Percentiles rank a stretch among this genome's conserved stretches.
These are phyloP conservation scores for Loris lydekkerianus DNA, from an alignment of 2,797 vertebrate species.

Conservation along the genomic window DNA sequence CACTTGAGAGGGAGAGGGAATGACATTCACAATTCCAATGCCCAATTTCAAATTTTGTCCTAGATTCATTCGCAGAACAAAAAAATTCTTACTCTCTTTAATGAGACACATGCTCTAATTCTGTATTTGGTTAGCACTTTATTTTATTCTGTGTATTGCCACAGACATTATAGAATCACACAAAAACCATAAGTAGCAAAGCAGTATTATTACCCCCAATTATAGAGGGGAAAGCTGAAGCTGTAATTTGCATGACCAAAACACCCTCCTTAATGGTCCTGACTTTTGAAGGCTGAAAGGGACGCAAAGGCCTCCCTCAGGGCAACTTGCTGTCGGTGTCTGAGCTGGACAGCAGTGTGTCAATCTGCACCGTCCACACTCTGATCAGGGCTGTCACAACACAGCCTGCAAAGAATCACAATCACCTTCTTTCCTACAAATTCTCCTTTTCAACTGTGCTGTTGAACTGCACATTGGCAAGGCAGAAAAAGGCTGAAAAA, in stretches of 20 bases:
- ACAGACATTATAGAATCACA: neutral
- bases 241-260: neutral
- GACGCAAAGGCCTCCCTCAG: neutral
- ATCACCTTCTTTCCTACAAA: neutral
- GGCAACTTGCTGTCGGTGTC: neutral
- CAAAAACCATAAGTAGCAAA: neutral
- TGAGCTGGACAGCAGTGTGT: neutral
- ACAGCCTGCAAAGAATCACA: conserved; percentile 1
- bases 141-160: neutral
- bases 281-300: neutral
- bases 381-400: neutral
- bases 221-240: neutral
- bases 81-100: neutral
- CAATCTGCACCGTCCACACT: neutral
- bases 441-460: neutral
- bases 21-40: neutral
- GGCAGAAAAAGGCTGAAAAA: neutral
- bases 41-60: neutral
- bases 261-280: neutral
- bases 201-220: neutral
- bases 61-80: neutral
- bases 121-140: neutral
- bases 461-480: neutral
- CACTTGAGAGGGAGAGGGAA: neutral
- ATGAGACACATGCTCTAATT: neutral